Base-by-base conservation (phyloP, 2,888 invertebrate species). In the Amphipyra berbera region DNA sequence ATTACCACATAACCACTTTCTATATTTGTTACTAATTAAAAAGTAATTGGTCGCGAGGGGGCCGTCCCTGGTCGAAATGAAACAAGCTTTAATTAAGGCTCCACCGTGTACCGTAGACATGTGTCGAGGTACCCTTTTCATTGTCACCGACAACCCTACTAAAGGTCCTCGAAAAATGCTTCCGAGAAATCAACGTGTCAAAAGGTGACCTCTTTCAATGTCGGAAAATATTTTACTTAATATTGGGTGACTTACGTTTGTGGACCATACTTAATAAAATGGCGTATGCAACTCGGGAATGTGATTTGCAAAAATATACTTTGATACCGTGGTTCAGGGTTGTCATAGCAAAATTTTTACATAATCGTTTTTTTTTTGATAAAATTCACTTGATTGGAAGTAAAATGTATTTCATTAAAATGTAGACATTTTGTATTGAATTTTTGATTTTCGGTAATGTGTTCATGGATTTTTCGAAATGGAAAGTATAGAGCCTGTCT, bases 1-100 rank as follows among this genome's bases (percentile, higher is more conserved):
- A 81, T 75, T 79, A 78, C 76, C 71, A 70, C 74, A 74, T 73
- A 75, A 72, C 78, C 75, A 77, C 78, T 68, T 78, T 78, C 76
- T 82, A 79, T 86, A 88, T 89, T 86, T 85, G 86, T 83, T 82
- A 81, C 83, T 90, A 90, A 90, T 90, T 89, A 89, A 90, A 90
- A 90, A 89, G 88, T 86, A 87, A 89, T 88, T 84, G 86, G 79
- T 78, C 78, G 73, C 82, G 63, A 30, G 54, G 82, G 79, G 79
- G 73, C 72, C 63, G 74, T 67, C 77, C 85, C 79, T 82, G 80
- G 83, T 78, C 78, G 81, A 81, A 88, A 90, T 87, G 88, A 88
- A 88, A 87, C 88, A 84, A 78, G 81, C 88, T 86, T 90, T 91
- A 90, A 91, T 91, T 91, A 90, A 89, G 86, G 86, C 67, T 78